phyloP scores from a whole-genome alignment of 1,140 invertebrate species.

The Elymnias hypermnestra region DNA sequence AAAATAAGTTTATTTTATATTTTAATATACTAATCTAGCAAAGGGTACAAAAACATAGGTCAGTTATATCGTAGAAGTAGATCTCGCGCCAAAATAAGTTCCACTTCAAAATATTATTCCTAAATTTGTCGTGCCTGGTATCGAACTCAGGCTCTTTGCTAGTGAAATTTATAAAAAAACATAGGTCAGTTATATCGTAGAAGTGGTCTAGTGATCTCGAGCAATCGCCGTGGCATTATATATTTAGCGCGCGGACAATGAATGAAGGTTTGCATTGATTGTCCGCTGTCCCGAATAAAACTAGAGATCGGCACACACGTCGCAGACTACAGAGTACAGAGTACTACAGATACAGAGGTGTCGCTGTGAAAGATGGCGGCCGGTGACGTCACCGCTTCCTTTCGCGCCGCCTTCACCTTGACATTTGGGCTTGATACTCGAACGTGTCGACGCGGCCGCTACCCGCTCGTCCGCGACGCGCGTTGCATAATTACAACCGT shows the following conservation, averaged over 20 bases:
- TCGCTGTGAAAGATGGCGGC: constrained; percentile 30
- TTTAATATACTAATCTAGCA: too few relatives aligned
- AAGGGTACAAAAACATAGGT: too few relatives aligned
- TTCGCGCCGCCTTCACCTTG: constrained; percentile 62
- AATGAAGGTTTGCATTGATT: constrained; percentile 26
- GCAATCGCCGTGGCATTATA: constrained; percentile 13
- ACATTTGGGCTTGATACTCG: constrained; percentile 59
- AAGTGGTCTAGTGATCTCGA: not conserved
- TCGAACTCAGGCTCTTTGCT: too few relatives aligned
- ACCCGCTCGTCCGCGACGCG: constrained; percentile 29
- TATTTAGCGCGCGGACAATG: constrained; percentile 24
- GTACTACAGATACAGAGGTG: constrained; percentile 15
- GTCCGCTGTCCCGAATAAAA: constrained; percentile 25
- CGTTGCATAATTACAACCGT: constrained; percentile 25
- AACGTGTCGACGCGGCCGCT: constrained; percentile 39
- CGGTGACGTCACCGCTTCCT: constrained; percentile 49
- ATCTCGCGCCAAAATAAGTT: too few relatives aligned
- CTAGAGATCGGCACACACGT: constrained; percentile 23
- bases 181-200: not conserved
- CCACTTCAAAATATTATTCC: too few relatives aligned
- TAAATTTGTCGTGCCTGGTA: too few relatives aligned
- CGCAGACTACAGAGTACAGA: too few relatives aligned
- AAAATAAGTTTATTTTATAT: too few relatives aligned
- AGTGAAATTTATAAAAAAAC: too few relatives aligned
- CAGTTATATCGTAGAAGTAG: not conserved